Conservation (phyloP, 2,797 vertebrate genomes). For the Garrulus glandarius region DNA sequence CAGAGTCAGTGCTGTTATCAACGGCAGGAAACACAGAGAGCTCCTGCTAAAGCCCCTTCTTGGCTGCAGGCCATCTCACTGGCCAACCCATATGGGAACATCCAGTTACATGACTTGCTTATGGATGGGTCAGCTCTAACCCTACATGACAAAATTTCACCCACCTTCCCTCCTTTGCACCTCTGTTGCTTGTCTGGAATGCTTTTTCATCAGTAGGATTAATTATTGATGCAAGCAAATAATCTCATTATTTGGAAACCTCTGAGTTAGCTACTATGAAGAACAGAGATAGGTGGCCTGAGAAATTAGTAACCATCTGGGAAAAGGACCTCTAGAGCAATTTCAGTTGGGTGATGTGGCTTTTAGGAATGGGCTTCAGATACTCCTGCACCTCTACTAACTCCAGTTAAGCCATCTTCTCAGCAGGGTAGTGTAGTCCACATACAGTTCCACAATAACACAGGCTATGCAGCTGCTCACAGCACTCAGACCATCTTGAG, state of each 20-base stretch:
- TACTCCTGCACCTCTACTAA: neutral
- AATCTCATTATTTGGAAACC: neutral
- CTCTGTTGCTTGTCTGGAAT: neutral
- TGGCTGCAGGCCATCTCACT: slow-evolving; percentile 26
- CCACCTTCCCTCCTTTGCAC: neutral
- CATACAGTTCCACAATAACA: neutral
- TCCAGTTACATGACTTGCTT: neutral
- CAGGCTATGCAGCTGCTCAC: neutral
- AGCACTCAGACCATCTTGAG: neutral
- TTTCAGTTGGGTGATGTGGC: neutral
- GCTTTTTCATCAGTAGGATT: neutral
- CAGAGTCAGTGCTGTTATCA: neutral
- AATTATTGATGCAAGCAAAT: neutral
- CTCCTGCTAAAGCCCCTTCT: slow-evolving; percentile 25
- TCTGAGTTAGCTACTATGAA: neutral
- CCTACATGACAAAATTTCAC: neutral
- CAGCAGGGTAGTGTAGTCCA: neutral
- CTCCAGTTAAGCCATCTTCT: neutral
- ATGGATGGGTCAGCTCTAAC: neutral
- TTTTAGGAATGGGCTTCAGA: neutral
- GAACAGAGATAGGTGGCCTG: neutral
- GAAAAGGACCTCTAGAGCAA: neutral
- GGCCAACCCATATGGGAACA: neutral
- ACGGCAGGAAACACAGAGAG: neutral
- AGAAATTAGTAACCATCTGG: neutral